Percentiles rank a stretch among this genome's conserved stretches.
Evolutionary conservation across 2,888 invertebrate species (phyloP).

Genomic region (Amorpha juglandis): DNA sequence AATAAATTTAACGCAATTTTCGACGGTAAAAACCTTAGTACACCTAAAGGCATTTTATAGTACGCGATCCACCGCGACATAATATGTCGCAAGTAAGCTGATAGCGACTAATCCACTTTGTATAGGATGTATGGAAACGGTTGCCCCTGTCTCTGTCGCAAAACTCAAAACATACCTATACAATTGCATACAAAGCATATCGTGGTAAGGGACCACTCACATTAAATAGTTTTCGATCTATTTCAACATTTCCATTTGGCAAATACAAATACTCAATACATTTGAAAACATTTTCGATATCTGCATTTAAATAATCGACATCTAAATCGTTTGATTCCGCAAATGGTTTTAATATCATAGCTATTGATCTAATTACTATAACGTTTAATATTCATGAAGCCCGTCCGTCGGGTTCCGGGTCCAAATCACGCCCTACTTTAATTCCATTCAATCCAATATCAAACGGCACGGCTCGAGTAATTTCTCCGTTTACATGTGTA

Average conservation of each 20-base stretch:
- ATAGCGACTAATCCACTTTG: too few species aligned
- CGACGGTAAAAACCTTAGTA: too few species aligned
- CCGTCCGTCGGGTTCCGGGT: neutral
- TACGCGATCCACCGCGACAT: too few species aligned
- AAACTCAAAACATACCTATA: too few species aligned
- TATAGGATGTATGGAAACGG: too few species aligned
- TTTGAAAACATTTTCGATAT: neutral
- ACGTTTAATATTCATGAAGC: slow-evolving; percentile 3
- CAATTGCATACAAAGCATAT: too few species aligned
- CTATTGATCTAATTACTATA: neutral
- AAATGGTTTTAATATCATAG: slow-evolving; percentile 15
- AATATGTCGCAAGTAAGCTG: too few species aligned
- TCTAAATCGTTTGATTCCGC: slow-evolving; percentile 4
- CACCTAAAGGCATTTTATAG: too few species aligned
- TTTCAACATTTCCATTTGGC: neutral
- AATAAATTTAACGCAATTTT: too few species aligned
- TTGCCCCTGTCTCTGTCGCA: too few species aligned
- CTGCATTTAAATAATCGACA: neutral
- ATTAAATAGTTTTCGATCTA: neutral
- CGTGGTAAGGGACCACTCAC: too few species aligned
- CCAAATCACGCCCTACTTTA: neutral
- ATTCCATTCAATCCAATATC: neutral
- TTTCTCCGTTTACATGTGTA: neutral
- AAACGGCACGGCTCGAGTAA: neutral
- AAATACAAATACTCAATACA: neutral